Conservation (phyloP, 2,113 vertebrate species). For the Dicerorhinus sumatrensis region DNA sequence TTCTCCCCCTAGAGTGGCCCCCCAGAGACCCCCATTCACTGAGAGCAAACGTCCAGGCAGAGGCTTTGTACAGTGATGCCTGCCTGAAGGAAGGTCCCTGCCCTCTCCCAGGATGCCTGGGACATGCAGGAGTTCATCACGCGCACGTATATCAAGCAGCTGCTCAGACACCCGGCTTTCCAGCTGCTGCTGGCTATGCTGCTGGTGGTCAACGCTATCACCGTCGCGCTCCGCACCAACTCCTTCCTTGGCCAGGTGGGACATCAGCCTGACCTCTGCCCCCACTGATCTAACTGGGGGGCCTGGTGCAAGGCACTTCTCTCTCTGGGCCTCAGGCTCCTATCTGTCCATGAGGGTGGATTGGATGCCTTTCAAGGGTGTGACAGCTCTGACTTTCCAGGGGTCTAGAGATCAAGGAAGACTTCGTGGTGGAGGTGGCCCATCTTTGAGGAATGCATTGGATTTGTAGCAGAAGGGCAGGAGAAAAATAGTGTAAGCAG, state of each 20-base stretch:
- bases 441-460: not conserved
- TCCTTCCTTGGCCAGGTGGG: conserved; percentile 53
- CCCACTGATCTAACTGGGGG: not conserved
- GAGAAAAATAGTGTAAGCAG: not conserved
- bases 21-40: not conserved
- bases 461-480: not conserved
- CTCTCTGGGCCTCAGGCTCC: not conserved
- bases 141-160: conserved; percentile 63
- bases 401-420: not conserved
- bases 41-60: not conserved
- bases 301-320: not conserved
- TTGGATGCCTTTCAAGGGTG: not conserved
- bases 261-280: not conserved
- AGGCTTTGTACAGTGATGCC: not conserved
- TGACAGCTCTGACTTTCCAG: not conserved
- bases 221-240: conserved; percentile 73
- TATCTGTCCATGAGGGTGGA: not conserved
- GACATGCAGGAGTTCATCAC: conserved; percentile 77
- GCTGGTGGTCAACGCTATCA: conserved; percentile 68
- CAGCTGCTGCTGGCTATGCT: conserved; percentile 68
- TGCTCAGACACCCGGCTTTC: conserved; percentile 71
- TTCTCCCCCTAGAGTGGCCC: not conserved
- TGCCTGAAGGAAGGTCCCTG: conserved; percentile 29
- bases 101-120: conserved; percentile 71
- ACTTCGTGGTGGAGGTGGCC: not conserved